Conservation (phyloP, 1,140 invertebrate species). For the Pinna nobilis region DNA sequence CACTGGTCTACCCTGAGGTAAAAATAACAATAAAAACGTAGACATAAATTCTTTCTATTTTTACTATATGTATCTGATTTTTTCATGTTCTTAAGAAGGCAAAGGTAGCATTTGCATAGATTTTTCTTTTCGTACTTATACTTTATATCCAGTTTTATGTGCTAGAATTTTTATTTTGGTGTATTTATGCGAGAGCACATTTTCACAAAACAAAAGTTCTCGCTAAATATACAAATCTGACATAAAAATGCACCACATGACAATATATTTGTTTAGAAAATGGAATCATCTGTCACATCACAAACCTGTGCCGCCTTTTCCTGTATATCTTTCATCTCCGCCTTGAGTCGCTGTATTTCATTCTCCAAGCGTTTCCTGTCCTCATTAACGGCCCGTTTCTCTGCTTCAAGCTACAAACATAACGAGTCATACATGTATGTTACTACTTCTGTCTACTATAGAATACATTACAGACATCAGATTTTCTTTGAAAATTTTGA, state of each 20-base stretch:
- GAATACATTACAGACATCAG: too few relatives aligned
- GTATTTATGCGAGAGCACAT: too few relatives aligned
- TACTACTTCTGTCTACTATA: too few relatives aligned
- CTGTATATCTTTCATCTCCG: constrained; percentile 54
- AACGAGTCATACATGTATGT: not conserved
- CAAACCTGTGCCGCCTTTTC: constrained; percentile 53
- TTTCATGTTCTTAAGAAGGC: not conserved
- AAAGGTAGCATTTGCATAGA: not conserved
- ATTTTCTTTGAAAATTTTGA: too few relatives aligned
- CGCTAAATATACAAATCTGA: not conserved
- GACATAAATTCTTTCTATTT: constrained; percentile 1
- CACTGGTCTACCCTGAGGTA: constrained; percentile 41
- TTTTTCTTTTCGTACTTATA: too few relatives aligned
- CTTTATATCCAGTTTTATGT: too few relatives aligned
- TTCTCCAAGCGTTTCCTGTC: constrained; percentile 59
- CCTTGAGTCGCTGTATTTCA: constrained; percentile 57
- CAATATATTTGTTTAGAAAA: not conserved
- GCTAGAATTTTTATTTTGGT: too few relatives aligned
- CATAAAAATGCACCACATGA: not conserved
- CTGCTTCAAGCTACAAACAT: constrained; percentile 36
- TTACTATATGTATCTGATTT: not conserved
- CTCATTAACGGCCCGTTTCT: constrained; percentile 44
- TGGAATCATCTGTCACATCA: not conserved
- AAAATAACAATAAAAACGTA: too few relatives aligned
- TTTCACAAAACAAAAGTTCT: too few relatives aligned